Evolutionary conservation across 2,888 invertebrate genomes (phyloP).

Genomic region (Axea sp.): DNA sequence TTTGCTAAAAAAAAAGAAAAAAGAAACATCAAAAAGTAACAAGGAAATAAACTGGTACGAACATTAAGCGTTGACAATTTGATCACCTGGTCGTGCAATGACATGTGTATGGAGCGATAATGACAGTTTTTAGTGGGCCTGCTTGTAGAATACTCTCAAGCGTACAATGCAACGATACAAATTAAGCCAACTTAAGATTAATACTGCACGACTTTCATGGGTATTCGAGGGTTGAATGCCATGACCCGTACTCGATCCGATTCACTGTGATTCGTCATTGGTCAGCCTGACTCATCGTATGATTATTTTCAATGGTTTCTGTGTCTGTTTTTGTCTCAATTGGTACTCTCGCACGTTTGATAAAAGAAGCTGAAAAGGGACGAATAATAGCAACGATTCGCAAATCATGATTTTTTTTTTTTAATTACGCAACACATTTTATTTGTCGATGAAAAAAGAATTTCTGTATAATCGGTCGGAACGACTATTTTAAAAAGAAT

Average conservation of each 20-base stretch:
- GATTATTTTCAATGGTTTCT: slow-evolving; percentile 35
- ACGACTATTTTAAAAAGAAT: too few species aligned
- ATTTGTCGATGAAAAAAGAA: too few species aligned
- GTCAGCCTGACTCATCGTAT: slow-evolving; percentile 55
- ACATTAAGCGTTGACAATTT: slow-evolving; percentile 47
- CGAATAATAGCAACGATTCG: neutral
- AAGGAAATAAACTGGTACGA: slow-evolving; percentile 27
- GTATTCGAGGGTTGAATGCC: slow-evolving; percentile 58
- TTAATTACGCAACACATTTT: too few species aligned
- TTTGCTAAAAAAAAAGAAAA: slow-evolving; percentile 18
- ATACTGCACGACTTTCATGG: slow-evolving; percentile 57
- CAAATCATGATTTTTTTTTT: too few species aligned
- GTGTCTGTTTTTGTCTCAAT: slow-evolving; percentile 25
- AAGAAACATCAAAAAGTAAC: slow-evolving; percentile 1
- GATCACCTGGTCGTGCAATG: slow-evolving; percentile 45
- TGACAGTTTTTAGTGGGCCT: slow-evolving; percentile 42
- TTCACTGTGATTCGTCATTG: slow-evolving; percentile 53
- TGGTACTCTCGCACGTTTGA: slow-evolving; percentile 16
- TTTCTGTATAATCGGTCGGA: too few species aligned
- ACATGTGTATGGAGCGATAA: slow-evolving; percentile 50
- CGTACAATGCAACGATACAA: slow-evolving; percentile 49
- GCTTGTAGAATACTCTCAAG: slow-evolving; percentile 33
- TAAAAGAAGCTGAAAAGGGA: slow-evolving; percentile 7
- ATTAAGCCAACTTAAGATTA: slow-evolving; percentile 41
- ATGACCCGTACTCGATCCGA: slow-evolving; percentile 45